Evolutionary conservation across 2,888 invertebrate genomes (phyloP).

Genomic region (Parapristionchus giblindavisi): DNA sequence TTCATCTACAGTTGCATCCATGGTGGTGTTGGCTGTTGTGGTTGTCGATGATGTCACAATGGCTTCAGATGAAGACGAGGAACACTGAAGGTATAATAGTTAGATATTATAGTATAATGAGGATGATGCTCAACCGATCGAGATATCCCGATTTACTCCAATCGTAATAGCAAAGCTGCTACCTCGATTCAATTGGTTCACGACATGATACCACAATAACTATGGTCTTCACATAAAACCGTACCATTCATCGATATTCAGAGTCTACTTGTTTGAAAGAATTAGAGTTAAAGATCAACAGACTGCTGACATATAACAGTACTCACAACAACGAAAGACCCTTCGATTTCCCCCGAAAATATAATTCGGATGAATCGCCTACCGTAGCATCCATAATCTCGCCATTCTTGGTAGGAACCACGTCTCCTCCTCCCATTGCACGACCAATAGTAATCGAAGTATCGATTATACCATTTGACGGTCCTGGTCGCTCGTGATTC

Average conservation of each 20-base stretch:
- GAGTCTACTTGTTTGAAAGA: too few relatives aligned
- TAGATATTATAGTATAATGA: too few relatives aligned
- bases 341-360: too few relatives aligned
- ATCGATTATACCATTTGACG: slow-evolving; percentile 34
- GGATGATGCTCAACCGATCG: too few relatives aligned
- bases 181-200: too few relatives aligned
- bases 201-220: too few relatives aligned
- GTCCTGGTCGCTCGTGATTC: neutral
- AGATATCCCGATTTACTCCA: neutral
- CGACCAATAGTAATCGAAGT: neutral
- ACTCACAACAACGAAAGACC: too few relatives aligned
- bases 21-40: neutral
- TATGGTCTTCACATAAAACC: too few relatives aligned
- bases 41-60: slow-evolving; percentile 27
- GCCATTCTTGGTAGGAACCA: too few relatives aligned
- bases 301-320: too few relatives aligned
- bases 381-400: slow-evolving; percentile 34
- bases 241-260: too few relatives aligned
- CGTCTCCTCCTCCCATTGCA: neutral
- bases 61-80: slow-evolving; percentile 25
- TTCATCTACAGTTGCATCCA: neutral
- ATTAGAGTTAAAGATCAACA: too few relatives aligned
- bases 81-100: slow-evolving; percentile 33
- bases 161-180: neutral
- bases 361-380: neutral